A percentile compares a stretch with the other conserved stretches of the same genome.
These are phyloP conservation scores for Agapornis canus DNA, from an alignment of 2,797 vertebrate species.

Conservation along the genomic window DNA sequence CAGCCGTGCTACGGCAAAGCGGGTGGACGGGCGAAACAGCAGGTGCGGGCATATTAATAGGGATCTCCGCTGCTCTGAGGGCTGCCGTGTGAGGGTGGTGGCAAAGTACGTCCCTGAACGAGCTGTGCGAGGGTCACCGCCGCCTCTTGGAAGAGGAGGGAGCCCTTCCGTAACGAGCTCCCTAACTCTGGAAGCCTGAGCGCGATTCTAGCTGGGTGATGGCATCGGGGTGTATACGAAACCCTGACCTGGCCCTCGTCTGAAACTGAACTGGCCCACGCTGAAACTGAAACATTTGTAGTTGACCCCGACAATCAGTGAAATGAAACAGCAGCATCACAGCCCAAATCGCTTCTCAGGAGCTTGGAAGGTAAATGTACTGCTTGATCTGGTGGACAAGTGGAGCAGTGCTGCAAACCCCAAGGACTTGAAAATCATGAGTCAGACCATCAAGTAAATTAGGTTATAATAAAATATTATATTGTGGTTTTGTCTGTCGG, in stretches of 20 bases:
- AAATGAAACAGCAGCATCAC: not conserved
- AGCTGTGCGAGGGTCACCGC: not conserved
- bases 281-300: not conserved
- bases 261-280: too few species aligned
- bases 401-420: not conserved
- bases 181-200: not conserved
- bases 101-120: rapidly evolving
- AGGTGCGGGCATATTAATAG: rapidly evolving
- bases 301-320: not conserved
- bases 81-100: rapidly evolving
- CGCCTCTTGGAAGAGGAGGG: not conserved
- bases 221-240: not conserved
- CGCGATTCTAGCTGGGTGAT: not conserved
- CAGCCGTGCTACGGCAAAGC: not conserved
- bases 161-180: rapidly evolving
- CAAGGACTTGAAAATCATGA: not conserved
- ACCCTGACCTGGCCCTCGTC: not conserved
- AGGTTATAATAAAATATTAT: conserved; percentile 17
- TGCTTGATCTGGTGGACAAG: not conserved
- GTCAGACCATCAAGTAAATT: conserved; percentile 29
- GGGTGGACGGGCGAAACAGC: rapidly evolving
- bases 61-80: rapidly evolving
- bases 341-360: not conserved
- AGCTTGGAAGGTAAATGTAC: not conserved
- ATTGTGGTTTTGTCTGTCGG: not conserved